A percentile compares a stretch with the other conserved stretches of the same genome.
Evolutionary conservation across 2,113 vertebrate species (phyloP).

Genomic region (Prionailurus viverrinus): DNA sequence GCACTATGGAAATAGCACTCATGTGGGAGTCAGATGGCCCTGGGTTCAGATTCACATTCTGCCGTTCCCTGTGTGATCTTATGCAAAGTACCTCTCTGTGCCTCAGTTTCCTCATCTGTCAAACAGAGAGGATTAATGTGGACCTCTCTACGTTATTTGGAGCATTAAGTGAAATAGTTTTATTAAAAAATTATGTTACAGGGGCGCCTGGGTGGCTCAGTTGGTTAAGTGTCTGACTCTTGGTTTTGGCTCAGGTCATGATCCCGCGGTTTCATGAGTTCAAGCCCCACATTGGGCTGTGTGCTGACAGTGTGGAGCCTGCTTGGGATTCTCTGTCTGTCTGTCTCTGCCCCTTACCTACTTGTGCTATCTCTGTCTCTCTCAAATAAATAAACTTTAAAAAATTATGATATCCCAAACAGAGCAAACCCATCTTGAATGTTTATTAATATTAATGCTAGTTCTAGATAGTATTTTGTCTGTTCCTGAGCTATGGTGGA

Average conservation of each 20-base stretch:
- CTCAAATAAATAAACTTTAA: no score
- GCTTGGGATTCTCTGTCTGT: no score
- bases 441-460: neutral
- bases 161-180: neutral
- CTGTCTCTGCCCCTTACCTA: no score
- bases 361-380: no score
- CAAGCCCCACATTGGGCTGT: no score
- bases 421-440: neutral
- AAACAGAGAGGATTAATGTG: neutral
- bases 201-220: no score
- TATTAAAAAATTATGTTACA: neutral
- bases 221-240: no score
- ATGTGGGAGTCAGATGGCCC: neutral
- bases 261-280: no score
- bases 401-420: neutral
- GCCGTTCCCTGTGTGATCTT: neutral
- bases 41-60: neutral
- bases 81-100: neutral
- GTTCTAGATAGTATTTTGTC: neutral
- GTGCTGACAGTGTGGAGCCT: no score
- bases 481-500: neutral
- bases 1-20: neutral
- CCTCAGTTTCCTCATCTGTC: neutral
- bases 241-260: no score
- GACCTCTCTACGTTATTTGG: neutral